Base-by-base conservation (phyloP, 2,888 invertebrate species). In the Agrilus cyanescens region DNA sequence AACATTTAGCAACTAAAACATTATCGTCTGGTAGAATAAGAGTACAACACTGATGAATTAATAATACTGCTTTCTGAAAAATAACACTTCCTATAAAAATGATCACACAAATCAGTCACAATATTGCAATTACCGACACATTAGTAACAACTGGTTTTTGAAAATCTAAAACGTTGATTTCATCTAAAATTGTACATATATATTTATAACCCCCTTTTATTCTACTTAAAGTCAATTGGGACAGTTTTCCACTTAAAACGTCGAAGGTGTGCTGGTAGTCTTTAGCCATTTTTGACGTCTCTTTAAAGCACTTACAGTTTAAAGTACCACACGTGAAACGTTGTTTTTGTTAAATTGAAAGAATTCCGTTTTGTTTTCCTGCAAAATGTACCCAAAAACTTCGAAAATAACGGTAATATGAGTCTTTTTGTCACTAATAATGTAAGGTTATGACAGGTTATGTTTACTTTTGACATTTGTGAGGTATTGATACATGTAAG, bases 131-230 rank as follows among this genome's bases (percentile, higher is more conserved):
- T 56, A 67, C 66, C 12, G 61, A 61, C 13, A 54, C 50, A 46
- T 57, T 63, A 42, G 53, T 55, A 2, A 62, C 56, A 2, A 63
- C 39, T 8, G 58, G 52, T 46, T 57, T 56, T 54, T 73, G 72
- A 54, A 71, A 81, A 52, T 81, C 76, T 38, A 79, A 63, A 1
- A 72, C 67, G 59, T 80, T 81, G 31, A 83, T 64, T 50, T 80
- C 76, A 53, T 76, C 76, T 37, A 83, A 66, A 12, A 73, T 59
- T 33, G 63, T 59, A 53, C 75, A 74, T 4, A 80, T 65, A 50
- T 67, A 65, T 31, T 61, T 59, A 55, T 68, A 68, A 51, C 72
- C 70, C 40, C 67, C 71, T 50, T 60, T 56, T 4, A 56, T 55
- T 15, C 61, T 53, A 31, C 55, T 55, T 46, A 57, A 58, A 10